These are phyloP conservation scores for Coracopsis vasa DNA, from an alignment of 2,113 vertebrate genomes.

Conservation along the genomic window DNA sequence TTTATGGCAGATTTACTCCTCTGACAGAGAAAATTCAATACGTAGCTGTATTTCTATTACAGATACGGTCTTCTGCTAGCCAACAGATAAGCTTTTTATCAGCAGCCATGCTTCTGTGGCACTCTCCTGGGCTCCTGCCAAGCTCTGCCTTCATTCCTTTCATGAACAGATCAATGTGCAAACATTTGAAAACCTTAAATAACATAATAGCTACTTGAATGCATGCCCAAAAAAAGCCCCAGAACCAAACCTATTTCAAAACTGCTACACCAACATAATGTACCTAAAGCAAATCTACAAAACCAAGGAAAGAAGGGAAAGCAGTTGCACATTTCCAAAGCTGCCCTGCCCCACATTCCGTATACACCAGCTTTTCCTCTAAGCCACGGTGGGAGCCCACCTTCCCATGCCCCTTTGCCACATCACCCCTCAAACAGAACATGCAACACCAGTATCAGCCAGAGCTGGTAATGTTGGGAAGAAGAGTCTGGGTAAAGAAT, in stretches of 20 bases:
- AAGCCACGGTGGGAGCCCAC: neutral
- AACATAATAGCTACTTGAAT: neutral
- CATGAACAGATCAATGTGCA: slow-evolving; percentile 8
- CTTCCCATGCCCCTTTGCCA: neutral
- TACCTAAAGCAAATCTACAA: neutral
- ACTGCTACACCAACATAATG: neutral
- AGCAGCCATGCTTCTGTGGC: slow-evolving; percentile 13
- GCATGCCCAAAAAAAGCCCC: neutral
- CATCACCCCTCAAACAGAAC: neutral
- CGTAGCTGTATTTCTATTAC: neutral
- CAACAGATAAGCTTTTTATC: slow-evolving; percentile 58
- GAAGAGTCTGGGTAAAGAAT: neutral
- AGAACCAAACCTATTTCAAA: neutral
- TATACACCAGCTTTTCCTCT: neutral
- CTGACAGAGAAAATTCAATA: slow-evolving; percentile 29
- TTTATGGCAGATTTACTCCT: slow-evolving; percentile 17
- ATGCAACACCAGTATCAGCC: neutral
- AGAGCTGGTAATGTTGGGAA: neutral
- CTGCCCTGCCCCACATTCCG: neutral
- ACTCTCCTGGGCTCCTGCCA: slow-evolving; percentile 31
- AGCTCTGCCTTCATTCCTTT: neutral
- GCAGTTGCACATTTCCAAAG: neutral
- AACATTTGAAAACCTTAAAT: slow-evolving; percentile 35
- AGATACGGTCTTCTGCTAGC: slow-evolving; percentile 41
- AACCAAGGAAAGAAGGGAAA: neutral